Evolutionary conservation across 1,140 invertebrate genomes (phyloP), one percentile per base, ranked within the genome.

Genomic region (Tyrophagus putrescentiae): DNA sequence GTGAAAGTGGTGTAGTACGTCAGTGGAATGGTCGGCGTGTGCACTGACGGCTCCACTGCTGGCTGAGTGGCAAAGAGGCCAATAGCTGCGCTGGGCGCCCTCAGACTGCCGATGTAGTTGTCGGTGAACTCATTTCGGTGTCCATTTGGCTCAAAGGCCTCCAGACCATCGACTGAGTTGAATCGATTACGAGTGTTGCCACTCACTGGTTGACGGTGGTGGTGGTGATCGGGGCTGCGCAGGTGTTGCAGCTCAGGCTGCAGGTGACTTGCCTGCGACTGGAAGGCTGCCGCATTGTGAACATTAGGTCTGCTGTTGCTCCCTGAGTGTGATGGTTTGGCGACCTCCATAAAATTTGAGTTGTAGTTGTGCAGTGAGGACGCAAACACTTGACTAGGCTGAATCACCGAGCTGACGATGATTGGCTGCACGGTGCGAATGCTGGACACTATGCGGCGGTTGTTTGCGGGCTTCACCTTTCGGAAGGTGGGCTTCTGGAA

Each of bases 1-100:
- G 64, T 65, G 44, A 65, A 65, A 25, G 52, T 62, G 9, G 64
- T 65, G 16, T 36, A 31, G 39, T 60, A 65, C 53, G 58, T 65
- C 11, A 64, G 33, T 1, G 45, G 52, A 44, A 64, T 52, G 9
- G 64, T 62, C 16, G 61, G 61, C 9, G 60, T 62, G 28, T 63
- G 41, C 9, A 62, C 34, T 28, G 60, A 32, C 11, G 28, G 7
- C 13, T 48, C 45, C 18, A 18, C 18, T 29, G 13, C 13, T 13
- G 42, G 13, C n/a, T 16, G 36, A 27, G 13, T 27, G 13, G 48
- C 36, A 21, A 21, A 39, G 21, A 13, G 21, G 36, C 21, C 36
- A 21, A 13, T 13, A 13, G 21, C 21, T 21, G 36, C 13, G 21
- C 21, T 39, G 13, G 36, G 21, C 21, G 21, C 13, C 21, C 36